These are phyloP conservation scores for Pyralis farinalis DNA, from an alignment of 2,888 invertebrate species.

Conservation along the genomic window DNA sequence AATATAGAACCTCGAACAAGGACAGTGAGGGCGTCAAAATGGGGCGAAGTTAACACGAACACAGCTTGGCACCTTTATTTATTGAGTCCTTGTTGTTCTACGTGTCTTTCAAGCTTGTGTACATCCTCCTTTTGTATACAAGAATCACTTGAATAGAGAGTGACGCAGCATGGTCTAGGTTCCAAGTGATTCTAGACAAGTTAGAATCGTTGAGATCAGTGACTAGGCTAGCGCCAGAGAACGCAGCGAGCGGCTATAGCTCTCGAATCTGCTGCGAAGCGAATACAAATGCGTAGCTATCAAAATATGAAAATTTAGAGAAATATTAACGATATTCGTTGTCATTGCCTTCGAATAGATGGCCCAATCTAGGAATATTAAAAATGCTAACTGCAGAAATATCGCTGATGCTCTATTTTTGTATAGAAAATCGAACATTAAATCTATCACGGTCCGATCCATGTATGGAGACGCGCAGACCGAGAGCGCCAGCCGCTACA, in stretches of 20 bases:
- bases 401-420: slow-evolving; percentile 34
- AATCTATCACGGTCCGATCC: slow-evolving; percentile 16
- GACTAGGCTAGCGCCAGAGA: slow-evolving; percentile 55
- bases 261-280: slow-evolving; percentile 52
- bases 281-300: slow-evolving; percentile 35
- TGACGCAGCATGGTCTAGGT: slow-evolving; percentile 20
- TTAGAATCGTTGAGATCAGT: slow-evolving; percentile 59
- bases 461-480: slow-evolving; percentile 34
- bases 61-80: slow-evolving; percentile 9
- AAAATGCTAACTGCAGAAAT: slow-evolving; percentile 46
- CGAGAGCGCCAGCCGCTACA: slow-evolving; percentile 70
- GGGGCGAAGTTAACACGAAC: slow-evolving; percentile 4
- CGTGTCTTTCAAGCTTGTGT: not conserved
- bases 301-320: slow-evolving; percentile 8
- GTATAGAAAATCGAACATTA: slow-evolving; percentile 14
- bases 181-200: slow-evolving; percentile 41
- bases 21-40: not conserved
- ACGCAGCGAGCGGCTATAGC: slow-evolving; percentile 58
- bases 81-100: not conserved
- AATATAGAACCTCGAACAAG: slow-evolving; percentile 23
- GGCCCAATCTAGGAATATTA: slow-evolving; percentile 36
- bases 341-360: slow-evolving; percentile 41
- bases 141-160: slow-evolving; percentile 7
- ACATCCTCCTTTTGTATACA: slow-evolving; percentile 1
- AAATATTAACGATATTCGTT: slow-evolving; percentile 44